phyloP scores from a whole-genome alignment of 2,797 vertebrate species.

The Erithacus rubecula region DNA sequence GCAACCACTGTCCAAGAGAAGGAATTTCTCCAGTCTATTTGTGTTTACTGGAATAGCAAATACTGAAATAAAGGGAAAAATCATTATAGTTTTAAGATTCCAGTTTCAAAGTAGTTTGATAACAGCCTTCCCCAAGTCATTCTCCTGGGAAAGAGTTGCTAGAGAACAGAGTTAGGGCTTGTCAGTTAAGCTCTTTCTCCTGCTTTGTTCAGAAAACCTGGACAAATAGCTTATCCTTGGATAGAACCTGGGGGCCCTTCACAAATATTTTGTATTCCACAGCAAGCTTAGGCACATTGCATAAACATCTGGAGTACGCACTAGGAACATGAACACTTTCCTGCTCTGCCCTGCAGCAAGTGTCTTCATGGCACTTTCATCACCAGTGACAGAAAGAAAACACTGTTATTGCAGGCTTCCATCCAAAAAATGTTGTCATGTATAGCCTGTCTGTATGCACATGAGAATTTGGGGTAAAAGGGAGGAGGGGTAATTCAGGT shows the following conservation, averaged over 20 bases:
- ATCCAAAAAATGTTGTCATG: not conserved
- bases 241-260: conserved; percentile 35
- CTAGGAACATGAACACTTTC: not conserved
- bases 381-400: not conserved
- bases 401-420: not conserved
- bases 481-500: not conserved
- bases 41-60: no score
- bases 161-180: conserved; percentile 3
- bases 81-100: not conserved
- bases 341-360: not conserved
- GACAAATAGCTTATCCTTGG: not conserved
- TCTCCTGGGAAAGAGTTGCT: not conserved
- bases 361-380: conserved; percentile 16
- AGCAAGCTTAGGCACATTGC: conserved; percentile 70
- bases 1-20: not conserved
- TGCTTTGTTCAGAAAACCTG: conserved; percentile 49
- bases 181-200: conserved; percentile 57
- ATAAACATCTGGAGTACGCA: conserved; percentile 43
- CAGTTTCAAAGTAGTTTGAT: not conserved
- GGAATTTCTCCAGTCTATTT: not conserved
- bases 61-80: not conserved
- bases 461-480: rapidly evolving
- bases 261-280: conserved; percentile 64
- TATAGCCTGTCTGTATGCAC: not conserved
- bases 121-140: not conserved